These are phyloP conservation scores for Sylvicapra grimmia DNA, from an alignment of 2,113 vertebrate species.

Conservation along the genomic window DNA sequence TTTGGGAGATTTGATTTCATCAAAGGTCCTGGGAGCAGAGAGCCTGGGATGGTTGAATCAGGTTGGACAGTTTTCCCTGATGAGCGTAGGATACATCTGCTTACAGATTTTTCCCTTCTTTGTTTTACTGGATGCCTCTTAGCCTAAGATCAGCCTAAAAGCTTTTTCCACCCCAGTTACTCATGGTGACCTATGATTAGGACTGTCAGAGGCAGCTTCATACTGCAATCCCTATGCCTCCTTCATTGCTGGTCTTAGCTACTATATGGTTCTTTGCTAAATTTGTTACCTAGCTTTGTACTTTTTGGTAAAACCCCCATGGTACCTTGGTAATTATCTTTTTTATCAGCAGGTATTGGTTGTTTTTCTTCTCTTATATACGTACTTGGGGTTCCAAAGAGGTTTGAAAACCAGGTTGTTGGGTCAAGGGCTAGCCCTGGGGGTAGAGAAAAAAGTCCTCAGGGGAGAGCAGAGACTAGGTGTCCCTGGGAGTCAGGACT, in stretches of 20 bases:
- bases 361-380: background rate
- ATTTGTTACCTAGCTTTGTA: background rate
- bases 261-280: background rate
- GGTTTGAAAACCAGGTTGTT: background rate
- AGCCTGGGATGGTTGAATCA: background rate
- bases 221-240: background rate
- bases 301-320: background rate
- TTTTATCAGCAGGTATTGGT: background rate
- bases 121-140: background rate
- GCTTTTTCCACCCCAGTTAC: background rate
- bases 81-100: background rate
- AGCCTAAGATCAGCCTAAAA: background rate
- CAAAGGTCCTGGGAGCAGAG: background rate
- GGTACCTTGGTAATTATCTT: background rate
- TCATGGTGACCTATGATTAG: background rate
- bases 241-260: background rate
- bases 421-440: background rate
- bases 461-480: background rate
- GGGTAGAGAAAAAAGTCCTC: background rate
- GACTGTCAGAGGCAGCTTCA: background rate
- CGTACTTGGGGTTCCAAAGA: background rate
- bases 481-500: background rate
- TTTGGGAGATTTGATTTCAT: conserved; percentile 16
- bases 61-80: background rate
- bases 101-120: background rate